phyloP scores from a whole-genome alignment of 2,888 invertebrate species.

The Branchipolynoe longqiensis region DNA sequence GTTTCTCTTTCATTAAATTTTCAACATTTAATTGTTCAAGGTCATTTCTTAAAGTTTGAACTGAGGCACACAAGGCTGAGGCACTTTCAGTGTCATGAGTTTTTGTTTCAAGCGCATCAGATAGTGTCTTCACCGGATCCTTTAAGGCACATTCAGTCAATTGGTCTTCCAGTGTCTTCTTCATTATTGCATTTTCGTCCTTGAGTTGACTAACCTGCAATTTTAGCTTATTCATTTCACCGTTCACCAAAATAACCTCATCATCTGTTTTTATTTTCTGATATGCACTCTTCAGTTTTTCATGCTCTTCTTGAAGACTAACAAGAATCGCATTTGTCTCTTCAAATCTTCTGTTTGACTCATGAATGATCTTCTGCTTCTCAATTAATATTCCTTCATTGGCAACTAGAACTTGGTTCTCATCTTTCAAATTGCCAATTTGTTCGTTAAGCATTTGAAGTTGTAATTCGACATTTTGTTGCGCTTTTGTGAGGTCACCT shows the following conservation, averaged over 20 bases:
- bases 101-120: slow-evolving; percentile 30
- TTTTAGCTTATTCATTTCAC: background rate
- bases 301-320: background rate
- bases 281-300: background rate
- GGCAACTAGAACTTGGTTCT: slow-evolving; percentile 5
- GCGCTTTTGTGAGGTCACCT: slow-evolving; percentile 8
- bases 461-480: background rate
- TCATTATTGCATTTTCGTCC: background rate
- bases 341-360: background rate
- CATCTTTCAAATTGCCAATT: background rate
- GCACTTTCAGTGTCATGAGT: background rate
- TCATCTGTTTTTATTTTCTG: background rate
- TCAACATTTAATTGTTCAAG: background rate
- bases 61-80: slow-evolving; percentile 7
- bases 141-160: background rate
- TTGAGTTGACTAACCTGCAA: slow-evolving; percentile 3
- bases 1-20: background rate
- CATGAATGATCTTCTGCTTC: background rate
- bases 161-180: slow-evolving; percentile 26
- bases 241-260: background rate
- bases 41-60: background rate
- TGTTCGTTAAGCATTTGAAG: slow-evolving; percentile 44
- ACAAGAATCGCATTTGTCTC: background rate
- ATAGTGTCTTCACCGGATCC: background rate
- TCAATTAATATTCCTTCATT: background rate